Evolutionary conservation across 2,113 vertebrate species (phyloP).

Genomic region (Nestor notabilis): DNA sequence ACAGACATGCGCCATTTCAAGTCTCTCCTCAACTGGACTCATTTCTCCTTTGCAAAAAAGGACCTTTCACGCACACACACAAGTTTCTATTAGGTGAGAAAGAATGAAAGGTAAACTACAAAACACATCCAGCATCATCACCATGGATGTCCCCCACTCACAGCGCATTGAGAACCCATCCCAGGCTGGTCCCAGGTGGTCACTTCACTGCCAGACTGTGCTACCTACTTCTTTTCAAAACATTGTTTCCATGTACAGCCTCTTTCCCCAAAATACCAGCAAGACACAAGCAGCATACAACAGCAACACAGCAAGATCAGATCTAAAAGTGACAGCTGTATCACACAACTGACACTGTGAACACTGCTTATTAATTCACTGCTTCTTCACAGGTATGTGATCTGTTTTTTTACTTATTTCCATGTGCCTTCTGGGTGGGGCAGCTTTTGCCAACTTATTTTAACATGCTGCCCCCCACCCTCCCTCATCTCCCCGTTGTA

Average conservation of each 20-base stretch:
- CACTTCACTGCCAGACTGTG: not conserved
- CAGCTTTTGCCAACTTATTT: not conserved
- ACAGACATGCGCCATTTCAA: not conserved
- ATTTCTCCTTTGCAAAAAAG: not conserved
- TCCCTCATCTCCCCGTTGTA: not conserved
- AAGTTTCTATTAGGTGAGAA: not conserved
- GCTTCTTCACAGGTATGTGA: not conserved
- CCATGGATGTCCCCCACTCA: not conserved
- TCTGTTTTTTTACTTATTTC: not conserved
- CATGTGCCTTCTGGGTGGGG: not conserved
- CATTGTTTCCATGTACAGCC: rapidly evolving
- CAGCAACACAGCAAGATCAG: rapidly evolving
- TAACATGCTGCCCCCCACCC: not conserved
- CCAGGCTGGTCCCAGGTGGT: not conserved
- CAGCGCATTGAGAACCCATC: rapidly evolving
- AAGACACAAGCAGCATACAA: not conserved
- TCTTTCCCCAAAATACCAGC: not conserved
- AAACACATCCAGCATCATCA: not conserved
- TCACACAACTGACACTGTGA: rapidly evolving
- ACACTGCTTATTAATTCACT: not conserved
- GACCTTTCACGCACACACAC: not conserved
- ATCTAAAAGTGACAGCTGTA: not conserved
- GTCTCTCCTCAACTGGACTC: not conserved
- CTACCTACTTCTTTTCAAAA: not conserved
- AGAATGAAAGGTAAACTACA: not conserved